Evolutionary conservation across 37 sponge, comb jelly and placozoan species (phyloP), one percentile per base, ranked within the genome.

Genomic region (Mnemiopsis leidyi): DNA sequence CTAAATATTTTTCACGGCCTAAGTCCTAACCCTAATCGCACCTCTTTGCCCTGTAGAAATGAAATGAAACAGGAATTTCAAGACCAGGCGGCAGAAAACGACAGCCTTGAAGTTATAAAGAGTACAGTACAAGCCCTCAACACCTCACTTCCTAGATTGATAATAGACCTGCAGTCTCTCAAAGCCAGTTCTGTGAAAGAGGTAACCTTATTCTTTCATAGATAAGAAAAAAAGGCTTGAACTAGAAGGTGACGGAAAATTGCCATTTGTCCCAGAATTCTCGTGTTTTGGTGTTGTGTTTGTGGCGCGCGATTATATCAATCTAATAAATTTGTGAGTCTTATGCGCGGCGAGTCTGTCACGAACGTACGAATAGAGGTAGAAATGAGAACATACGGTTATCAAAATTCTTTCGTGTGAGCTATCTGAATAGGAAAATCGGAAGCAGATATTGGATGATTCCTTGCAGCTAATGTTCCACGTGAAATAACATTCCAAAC

Each of bases 31-130:
- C n/a, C n/a, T n/a, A n/a, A n/a, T n/a, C n/a, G n/a, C 5, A 48
- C 61, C 61, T 48, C 61, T 48, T 48, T 48, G 13, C 61, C 61
- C 61, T 48, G 13, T 48, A 48, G 61, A 36, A 21, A 77, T 77
- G 90, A 23, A 61, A 85, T 85, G 90, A 85, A 85, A 25, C 90
- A 85, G 48, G 90, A 85, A 40, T 13, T 85, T 16, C 5, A 25
- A 2, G 90, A 85, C 5, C 38, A 85, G 35, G 48, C 0, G 0
- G 90, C 21, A 0, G 90, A 85, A 7, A 38, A 39, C 25, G 30
- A 18, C 5, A 0, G 48, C 26, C 36, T 28, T 5, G 90, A 85
- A 23, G 90, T 85, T 36, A 33, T 85, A 3, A 23, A 40, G 29
- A 85, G 39, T 28, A 85, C 90, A 28, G 36, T 85, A 3, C 61